Evolutionary conservation across 35 echinoderm and acorn worm species (phyloP), one percentile per base, ranked within the genome.

Genomic region (Eucidaris tribuloides): DNA sequence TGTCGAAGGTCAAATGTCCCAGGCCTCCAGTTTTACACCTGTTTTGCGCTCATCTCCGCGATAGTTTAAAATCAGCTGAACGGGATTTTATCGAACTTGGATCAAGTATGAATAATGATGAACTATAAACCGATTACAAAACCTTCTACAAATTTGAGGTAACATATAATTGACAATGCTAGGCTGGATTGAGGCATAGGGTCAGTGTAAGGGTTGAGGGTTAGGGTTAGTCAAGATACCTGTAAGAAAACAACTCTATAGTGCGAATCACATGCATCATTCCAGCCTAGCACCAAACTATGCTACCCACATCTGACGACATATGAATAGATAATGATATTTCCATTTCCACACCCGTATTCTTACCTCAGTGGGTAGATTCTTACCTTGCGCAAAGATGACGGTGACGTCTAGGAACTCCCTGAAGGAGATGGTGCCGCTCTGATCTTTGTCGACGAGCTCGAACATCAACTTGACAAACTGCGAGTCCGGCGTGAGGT

Each of bases 401-500:
- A 92, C 90, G 0, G 79, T 70, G 35, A 92, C 83, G 31, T 92
- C 90, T 0, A 92, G 46, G 39, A 92, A 86, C 72, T 92, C 83
- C 17, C 90, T 62, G 57, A 92, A 92, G 24, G 90, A 92, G 70
- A 92, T 92, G 0, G 90, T 84, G 28, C 84, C 90, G 45, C 78
- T 81, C 17, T 78, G 63, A 31, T 81, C 62, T 52, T 92, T 86
- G 40, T 86, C 84, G 30, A 79, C 84, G 32, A 92, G 65, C 50
- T 92, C 90, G 80, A 92, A 92, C 90, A 92, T 92, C 14, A 81
- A 44, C 65, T 92, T 76, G 35, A 92, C 90, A 42, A 92, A 92
- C 64, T 74, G 65, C 17, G 83, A 86, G 28, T 87, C 65, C 15
- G 85, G 77, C 1, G 25, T 70, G 38, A 82, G 68, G 24, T 46